Conservation (phyloP, 2,888 invertebrate species). For the Xylophagus ater region DNA sequence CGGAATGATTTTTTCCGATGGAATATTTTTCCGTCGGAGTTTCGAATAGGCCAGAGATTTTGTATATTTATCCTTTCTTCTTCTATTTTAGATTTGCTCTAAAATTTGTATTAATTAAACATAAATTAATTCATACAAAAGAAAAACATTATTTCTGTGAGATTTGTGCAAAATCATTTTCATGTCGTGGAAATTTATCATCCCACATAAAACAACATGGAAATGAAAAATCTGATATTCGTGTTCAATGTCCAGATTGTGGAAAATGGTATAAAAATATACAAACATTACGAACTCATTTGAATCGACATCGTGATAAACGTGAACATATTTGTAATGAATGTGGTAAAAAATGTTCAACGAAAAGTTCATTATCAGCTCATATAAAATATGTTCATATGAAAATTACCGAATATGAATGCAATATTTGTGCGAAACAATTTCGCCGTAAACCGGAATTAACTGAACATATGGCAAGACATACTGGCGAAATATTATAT, state of each 20-base stretch:
- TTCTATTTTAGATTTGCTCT: constrained; percentile 17
- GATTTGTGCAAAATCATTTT: constrained; percentile 18
- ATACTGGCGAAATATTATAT: constrained; percentile 26
- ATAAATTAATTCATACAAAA: constrained; percentile 15
- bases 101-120: constrained; percentile 18
- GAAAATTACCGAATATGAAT: constrained; percentile 15
- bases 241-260: constrained; percentile 16
- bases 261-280: constrained; percentile 17
- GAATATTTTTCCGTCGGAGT: too few relatives aligned
- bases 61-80: too few relatives aligned
- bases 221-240: constrained; percentile 2
- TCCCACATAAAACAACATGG: constrained; percentile 13
- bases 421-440: constrained; percentile 15
- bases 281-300: constrained; percentile 16
- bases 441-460: constrained; percentile 16
- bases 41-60: too few relatives aligned
- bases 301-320: constrained; percentile 15
- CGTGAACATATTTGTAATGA: constrained; percentile 13
- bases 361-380: constrained; percentile 14
- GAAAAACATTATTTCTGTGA: constrained; percentile 17
- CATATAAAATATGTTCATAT: constrained; percentile 18
- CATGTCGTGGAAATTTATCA: constrained; percentile 11
- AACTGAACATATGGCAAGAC: constrained; percentile 25
- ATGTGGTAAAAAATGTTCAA: constrained; percentile 14
- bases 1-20: too few relatives aligned